Percentiles rank a stretch among this genome's conserved stretches.
Evolutionary conservation across 2,888 invertebrate genomes (phyloP).

Genomic region (Megalurothrips usitatus): DNA sequence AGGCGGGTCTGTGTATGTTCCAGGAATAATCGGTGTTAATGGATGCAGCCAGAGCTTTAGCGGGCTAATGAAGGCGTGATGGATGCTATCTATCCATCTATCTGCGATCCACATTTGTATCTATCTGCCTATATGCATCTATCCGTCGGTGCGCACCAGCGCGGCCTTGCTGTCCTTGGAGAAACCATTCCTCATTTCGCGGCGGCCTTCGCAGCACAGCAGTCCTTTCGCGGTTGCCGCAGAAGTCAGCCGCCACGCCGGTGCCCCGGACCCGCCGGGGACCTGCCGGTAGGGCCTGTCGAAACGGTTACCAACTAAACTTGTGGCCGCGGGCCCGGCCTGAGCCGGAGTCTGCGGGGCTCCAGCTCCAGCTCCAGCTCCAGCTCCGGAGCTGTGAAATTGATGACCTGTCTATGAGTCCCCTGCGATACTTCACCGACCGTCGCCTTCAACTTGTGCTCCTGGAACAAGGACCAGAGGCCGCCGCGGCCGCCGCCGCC

Average conservation of each 20-base stretch:
- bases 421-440: neutral
- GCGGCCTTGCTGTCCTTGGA: neutral
- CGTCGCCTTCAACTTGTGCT: neutral
- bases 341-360: neutral
- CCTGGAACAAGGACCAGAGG: neutral
- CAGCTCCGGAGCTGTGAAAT: neutral
- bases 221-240: too few species aligned
- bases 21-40: neutral
- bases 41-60: neutral
- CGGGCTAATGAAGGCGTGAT: too few species aligned
- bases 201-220: too few species aligned
- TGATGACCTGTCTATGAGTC: constrained; percentile 11
- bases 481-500: neutral
- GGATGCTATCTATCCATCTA: too few species aligned
- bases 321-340: neutral
- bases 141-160: neutral
- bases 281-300: too few species aligned
- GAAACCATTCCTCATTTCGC: neutral
- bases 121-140: too few species aligned
- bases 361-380: neutral
- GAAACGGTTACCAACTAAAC: too few species aligned
- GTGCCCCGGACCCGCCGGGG: too few species aligned
- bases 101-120: too few species aligned
- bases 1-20: neutral
- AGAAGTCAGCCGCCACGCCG: too few species aligned